Evolutionary conservation across 1,140 invertebrate genomes (phyloP).

Genomic region (Drosophila nigromelanica): DNA sequence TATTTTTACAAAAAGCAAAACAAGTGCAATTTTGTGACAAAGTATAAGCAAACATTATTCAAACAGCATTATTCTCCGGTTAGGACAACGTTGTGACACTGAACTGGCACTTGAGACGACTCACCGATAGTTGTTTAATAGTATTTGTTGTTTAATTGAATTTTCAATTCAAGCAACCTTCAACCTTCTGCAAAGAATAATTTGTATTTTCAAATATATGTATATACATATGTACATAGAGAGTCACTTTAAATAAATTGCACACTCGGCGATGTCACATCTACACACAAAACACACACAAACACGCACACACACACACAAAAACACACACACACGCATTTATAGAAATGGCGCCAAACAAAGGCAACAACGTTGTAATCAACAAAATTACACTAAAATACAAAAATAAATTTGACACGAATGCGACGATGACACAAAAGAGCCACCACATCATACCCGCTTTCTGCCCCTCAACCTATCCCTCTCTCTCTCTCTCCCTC

Average conservation of each 20-base stretch:
- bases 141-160: not conserved
- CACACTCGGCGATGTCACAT: conserved; percentile 52
- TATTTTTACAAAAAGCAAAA: too few relatives aligned
- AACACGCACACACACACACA: conserved; percentile 13
- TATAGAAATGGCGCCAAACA: conserved; percentile 30
- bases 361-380: conserved; percentile 73
- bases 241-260: conserved; percentile 77
- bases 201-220: conserved; percentile 18
- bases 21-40: too few relatives aligned
- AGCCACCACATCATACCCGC: conserved; percentile 6
- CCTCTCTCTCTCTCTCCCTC: not conserved
- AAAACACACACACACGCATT: conserved; percentile 15
- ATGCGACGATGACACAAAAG: conserved; percentile 79
- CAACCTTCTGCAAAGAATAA: conserved; percentile 1
- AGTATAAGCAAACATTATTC: too few relatives aligned
- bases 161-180: not conserved
- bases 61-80: too few relatives aligned
- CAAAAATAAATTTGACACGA: conserved; percentile 81
- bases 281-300: conserved; percentile 22
- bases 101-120: too few relatives aligned
- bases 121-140: too few relatives aligned
- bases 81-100: too few relatives aligned
- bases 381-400: conserved; percentile 82
- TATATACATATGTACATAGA: conserved; percentile 48
- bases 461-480: not conserved